A percentile compares a stretch with the other conserved stretches of the same genome.
Evolutionary conservation across 1,140 invertebrate species (phyloP).

Genomic region (Nixonia krombeini): DNA sequence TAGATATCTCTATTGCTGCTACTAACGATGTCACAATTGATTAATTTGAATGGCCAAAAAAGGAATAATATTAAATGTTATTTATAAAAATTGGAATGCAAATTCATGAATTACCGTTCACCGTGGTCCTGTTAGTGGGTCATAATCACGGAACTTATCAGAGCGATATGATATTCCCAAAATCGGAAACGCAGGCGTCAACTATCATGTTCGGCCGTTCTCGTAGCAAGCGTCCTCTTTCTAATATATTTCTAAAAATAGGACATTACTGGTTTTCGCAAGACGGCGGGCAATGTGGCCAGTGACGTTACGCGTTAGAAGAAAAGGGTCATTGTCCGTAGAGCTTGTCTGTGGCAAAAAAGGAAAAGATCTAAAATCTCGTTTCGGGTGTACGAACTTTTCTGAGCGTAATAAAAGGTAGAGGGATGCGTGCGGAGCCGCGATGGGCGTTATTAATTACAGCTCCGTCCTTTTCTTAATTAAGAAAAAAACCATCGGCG

Average conservation of each 20-base stretch:
- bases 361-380: conserved; percentile 15
- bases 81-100: too few relatives aligned
- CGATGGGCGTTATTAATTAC: conserved; percentile 52
- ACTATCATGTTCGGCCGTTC: conserved; percentile 14
- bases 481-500: conserved; percentile 55
- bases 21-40: too few relatives aligned
- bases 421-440: conserved; percentile 12
- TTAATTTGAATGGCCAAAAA: too few relatives aligned
- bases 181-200: conserved; percentile 12
- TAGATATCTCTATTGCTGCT: too few relatives aligned
- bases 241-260: conserved; percentile 49
- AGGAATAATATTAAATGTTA: too few relatives aligned
- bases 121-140: conserved; percentile 26
- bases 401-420: neutral
- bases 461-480: conserved; percentile 56
- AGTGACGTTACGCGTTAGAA: conserved; percentile 44
- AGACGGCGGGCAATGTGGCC: conserved; percentile 38
- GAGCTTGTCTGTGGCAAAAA: conserved; percentile 29
- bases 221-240: conserved; percentile 17
- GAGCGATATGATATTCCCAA: conserved; percentile 12
- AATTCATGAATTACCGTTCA: neutral
- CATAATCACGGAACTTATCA: conserved; percentile 17
- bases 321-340: conserved; percentile 47
- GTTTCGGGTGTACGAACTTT: conserved; percentile 12
- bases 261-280: conserved; percentile 49